Conservation (phyloP, 1,140 invertebrate species). For the Chironomus tepperi region DNA sequence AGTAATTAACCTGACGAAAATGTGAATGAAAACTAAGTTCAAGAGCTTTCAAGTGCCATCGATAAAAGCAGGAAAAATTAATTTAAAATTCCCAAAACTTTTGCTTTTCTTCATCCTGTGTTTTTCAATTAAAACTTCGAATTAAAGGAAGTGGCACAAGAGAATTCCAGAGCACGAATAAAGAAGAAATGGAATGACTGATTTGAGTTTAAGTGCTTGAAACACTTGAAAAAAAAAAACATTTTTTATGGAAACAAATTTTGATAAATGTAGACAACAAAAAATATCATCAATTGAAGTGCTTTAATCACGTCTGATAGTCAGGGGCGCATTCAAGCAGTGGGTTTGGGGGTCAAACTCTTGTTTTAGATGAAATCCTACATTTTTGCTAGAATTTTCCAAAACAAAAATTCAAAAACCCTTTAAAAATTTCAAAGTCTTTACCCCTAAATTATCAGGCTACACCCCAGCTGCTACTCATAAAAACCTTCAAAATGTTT, state of each 20-base stretch:
- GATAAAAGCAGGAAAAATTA: not conserved
- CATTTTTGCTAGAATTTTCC: not conserved
- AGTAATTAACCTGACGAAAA: constrained; percentile 8
- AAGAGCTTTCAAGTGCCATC: not conserved
- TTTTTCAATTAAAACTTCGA: constrained; percentile 1
- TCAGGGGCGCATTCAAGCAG: no score
- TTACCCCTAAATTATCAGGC: no score
- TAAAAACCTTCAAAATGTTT: no score
- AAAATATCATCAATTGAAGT: no score
- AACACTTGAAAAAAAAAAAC: not conserved
- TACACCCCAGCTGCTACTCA: no score
- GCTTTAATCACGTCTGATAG: no score
- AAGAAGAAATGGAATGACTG: not conserved
- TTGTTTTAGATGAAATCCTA: no score
- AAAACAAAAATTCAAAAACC: not conserved
- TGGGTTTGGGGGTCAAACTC: no score
- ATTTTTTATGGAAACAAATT: no score
- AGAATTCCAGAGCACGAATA: not conserved
- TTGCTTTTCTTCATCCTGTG: not conserved
- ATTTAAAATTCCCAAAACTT: constrained; percentile 1
- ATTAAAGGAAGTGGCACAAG: no score
- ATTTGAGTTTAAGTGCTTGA: not conserved
- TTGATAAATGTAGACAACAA: no score
- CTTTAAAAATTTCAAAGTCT: no score
- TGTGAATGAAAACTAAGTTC: not conserved